Evolutionary conservation across 2,113 vertebrate genomes (phyloP), one percentile per base, ranked within the genome.

Genomic region (Pelvicachromis taeniatus): DNA sequence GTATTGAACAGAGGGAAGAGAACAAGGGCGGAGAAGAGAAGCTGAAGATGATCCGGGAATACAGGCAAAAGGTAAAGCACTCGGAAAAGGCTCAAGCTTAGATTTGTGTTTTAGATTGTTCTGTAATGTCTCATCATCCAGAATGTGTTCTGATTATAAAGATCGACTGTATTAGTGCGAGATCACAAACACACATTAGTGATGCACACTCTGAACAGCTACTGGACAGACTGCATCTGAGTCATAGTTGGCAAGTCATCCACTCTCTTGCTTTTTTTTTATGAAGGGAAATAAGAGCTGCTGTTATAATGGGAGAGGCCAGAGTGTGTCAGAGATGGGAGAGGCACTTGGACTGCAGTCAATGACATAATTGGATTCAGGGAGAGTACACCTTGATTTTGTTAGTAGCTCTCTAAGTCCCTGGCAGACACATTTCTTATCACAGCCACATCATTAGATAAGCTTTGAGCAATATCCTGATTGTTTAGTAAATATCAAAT

Each of bases 1-100:
- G 98, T 96, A 99, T 99, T 80, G 98, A 99, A 96, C 98, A 99
- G 96, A 98, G 98, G 95, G 98, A 99, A 94, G 98, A 99, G 96
- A 98, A 93, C 95, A 99, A 99, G 95, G 97, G 97, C 42, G 97
- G 97, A 88, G 98, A 98, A 91, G 97, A 98, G 86, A 99, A 99
- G 94, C 95, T 99, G 96, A 99, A 98, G 96, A 99, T 99, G 98
- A 99, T 99, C 94, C 97, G 97, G 95, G 98, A 99, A 84, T 99
- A 99, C 96, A 98, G 98, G 95, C 97, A 98, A 97, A 98, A 96
- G 97, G 99, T 99, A 95, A 97, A 84, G 14, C 14, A 6, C 68
- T 38, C 45, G 1, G 6, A 7, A 53, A 31, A 58, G 17, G 33
- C 45, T 55, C 23, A 8, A 45, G 21, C 21, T 16, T 17, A 48